phyloP scores from a whole-genome alignment of 2,113 vertebrate genomes.

The Gobiocypris rarus region DNA sequence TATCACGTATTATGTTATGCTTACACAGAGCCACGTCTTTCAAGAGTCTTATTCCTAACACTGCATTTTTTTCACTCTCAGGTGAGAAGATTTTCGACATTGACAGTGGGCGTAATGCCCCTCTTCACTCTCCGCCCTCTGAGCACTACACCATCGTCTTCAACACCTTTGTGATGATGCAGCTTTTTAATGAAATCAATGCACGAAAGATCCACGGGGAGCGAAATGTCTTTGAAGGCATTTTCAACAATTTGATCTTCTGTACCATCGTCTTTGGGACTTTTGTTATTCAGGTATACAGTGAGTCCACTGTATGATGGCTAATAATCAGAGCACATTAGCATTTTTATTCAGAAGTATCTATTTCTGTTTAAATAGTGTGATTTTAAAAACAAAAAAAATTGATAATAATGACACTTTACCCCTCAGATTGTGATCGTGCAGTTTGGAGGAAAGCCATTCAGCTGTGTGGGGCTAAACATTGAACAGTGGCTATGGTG shows the following conservation, averaged over 20 bases:
- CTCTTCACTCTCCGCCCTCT: conserved; percentile 92
- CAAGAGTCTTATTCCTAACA: no score
- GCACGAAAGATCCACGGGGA: conserved; percentile 98
- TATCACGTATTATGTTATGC: no score
- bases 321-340: background rate
- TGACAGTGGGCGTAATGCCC: conserved; percentile 91
- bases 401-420: background rate
- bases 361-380: background rate
- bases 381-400: background rate
- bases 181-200: conserved; percentile 99
- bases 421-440: conserved; percentile 89
- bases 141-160: conserved; percentile 99
- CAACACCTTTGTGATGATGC: conserved; percentile 98
- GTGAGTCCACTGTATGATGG: background rate
- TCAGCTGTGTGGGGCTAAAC: conserved; percentile 91
- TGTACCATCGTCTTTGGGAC: conserved; percentile 96
- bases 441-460: conserved; percentile 97
- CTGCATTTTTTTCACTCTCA: conserved; percentile 56
- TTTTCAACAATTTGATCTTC: conserved; percentile 98
- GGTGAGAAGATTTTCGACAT: conserved; percentile 96
- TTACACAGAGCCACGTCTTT: no score
- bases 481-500: conserved; percentile 99
- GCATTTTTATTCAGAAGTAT: no score
- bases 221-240: conserved; percentile 97
- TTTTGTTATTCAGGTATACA: conserved; percentile 91